Evolutionary conservation across 2,113 vertebrate species (phyloP).

Genomic region (Dicaeum eximium): DNA sequence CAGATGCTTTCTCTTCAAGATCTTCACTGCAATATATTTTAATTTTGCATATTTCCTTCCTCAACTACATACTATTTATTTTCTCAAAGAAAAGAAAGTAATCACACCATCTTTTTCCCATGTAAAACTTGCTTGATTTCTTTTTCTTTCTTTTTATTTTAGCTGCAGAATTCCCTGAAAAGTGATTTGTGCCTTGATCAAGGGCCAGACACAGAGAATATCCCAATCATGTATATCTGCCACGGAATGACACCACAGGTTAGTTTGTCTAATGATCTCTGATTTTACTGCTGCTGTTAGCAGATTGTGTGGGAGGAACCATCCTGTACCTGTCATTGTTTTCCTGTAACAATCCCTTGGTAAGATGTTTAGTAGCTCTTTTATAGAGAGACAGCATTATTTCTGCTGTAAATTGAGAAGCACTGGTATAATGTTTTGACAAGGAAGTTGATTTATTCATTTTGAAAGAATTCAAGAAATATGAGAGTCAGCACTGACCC

Average conservation of each 20-base stretch:
- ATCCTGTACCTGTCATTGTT: background rate
- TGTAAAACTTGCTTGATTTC: background rate
- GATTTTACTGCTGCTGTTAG: background rate
- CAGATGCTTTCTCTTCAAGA: background rate
- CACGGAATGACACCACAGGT: constrained; percentile 98
- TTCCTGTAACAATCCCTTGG: background rate
- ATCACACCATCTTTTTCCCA: background rate
- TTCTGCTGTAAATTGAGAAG: background rate
- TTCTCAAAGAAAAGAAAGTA: background rate
- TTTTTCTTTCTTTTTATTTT: constrained; percentile 33
- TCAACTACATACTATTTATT: background rate
- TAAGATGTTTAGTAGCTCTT: background rate
- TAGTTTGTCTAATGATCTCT: constrained; percentile 37
- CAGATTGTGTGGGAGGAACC: background rate
- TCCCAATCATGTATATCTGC: constrained; percentile 96
- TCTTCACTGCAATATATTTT: background rate
- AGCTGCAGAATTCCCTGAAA: constrained; percentile 96
- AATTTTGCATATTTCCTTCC: background rate
- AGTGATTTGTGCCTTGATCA: constrained; percentile 95
- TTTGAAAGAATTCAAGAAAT: background rate
- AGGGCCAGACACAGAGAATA: constrained; percentile 93
- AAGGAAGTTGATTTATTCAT: background rate
- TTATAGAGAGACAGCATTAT: background rate
- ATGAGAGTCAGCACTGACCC: background rate
- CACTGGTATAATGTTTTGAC: background rate